A percentile compares a stretch with the other conserved stretches of the same genome.
Evolutionary conservation across 2,888 invertebrate species (phyloP).

Genomic region (Trachelus tabidus): DNA sequence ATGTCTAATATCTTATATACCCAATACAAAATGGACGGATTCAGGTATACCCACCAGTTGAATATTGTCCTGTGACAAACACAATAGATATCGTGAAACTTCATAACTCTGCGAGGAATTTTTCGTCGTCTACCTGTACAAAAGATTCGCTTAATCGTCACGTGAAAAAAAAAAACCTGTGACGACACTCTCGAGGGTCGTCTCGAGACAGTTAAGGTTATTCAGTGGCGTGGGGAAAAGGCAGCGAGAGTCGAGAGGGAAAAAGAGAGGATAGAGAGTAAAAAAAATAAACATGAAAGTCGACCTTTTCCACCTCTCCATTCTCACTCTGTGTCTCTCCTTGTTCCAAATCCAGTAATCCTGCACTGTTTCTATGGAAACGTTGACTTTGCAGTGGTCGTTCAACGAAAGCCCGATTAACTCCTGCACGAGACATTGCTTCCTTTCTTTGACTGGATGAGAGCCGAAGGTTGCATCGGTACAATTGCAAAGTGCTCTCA

Average conservation of each 20-base stretch:
- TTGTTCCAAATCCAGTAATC: slow-evolving; percentile 16
- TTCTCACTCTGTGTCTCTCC: slow-evolving; percentile 10
- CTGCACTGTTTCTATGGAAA: slow-evolving; percentile 24
- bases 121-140: background rate
- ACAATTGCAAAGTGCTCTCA: background rate
- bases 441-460: background rate
- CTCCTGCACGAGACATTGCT: background rate
- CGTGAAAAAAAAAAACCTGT: background rate
- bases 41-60: background rate
- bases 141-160: background rate
- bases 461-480: background rate
- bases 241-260: background rate
- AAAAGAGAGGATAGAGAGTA: slow-evolving; percentile 1
- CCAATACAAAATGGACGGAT: background rate
- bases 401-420: slow-evolving; percentile 6
- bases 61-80: background rate
- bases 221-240: background rate
- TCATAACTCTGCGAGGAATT: background rate
- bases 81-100: background rate
- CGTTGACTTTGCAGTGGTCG: slow-evolving; percentile 19
- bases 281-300: background rate
- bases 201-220: background rate
- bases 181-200: background rate
- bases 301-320: slow-evolving; percentile 9
- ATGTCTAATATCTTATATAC: background rate